Evolutionary conservation across 2,888 invertebrate species (phyloP).

Genomic region (Torymus auratus): DNA sequence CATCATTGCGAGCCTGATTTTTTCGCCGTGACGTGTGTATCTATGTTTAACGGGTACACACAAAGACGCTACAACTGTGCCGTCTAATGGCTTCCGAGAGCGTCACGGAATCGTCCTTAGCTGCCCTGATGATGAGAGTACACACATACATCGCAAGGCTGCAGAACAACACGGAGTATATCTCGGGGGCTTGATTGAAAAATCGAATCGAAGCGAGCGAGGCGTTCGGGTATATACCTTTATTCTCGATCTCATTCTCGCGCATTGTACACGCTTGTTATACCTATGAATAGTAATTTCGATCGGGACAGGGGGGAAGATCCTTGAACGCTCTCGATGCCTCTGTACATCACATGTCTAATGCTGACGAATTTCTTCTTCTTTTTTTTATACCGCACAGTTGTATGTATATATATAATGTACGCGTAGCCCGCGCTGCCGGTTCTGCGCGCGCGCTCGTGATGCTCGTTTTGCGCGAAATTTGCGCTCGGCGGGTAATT

Average conservation of each 20-base stretch:
- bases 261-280: neutral
- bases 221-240: neutral
- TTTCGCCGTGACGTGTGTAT: too few relatives aligned
- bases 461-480: conserved; percentile 9
- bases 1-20: neutral
- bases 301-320: too few relatives aligned
- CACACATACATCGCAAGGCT: neutral
- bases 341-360: too few relatives aligned
- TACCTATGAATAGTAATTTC: too few relatives aligned
- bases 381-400: too few relatives aligned
- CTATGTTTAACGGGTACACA: too few relatives aligned
- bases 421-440: too few relatives aligned
- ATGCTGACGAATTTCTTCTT: too few relatives aligned
- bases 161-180: conserved; percentile 19
- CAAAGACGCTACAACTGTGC: conserved; percentile 3
- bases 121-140: neutral
- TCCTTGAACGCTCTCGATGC: too few relatives aligned
- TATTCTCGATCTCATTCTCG: neutral
- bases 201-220: conserved; percentile 29
- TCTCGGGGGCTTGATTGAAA: conserved; percentile 32
- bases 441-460: too few relatives aligned
- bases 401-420: too few relatives aligned
- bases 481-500: neutral
- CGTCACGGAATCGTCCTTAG: conserved; percentile 18
- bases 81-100: conserved; percentile 35